Conservation (phyloP, 2,113 vertebrate genomes). For the Epinephelus moara region DNA sequence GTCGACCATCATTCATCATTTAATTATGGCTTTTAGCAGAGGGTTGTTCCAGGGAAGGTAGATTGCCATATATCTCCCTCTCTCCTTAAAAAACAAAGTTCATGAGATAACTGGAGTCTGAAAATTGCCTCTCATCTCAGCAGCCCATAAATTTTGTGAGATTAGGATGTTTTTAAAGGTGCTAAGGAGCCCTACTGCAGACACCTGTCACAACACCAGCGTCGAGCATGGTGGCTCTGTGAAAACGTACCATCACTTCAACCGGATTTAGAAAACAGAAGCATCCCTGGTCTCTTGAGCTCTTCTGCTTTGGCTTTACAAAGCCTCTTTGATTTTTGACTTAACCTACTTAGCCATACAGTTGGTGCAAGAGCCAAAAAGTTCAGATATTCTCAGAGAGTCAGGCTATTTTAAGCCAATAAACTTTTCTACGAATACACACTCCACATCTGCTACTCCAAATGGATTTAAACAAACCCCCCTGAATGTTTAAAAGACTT, state of each 20-base stretch:
- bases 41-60: too few relatives aligned
- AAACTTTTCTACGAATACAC: conserved; percentile 23
- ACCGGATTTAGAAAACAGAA: conserved; percentile 3
- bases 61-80: not conserved
- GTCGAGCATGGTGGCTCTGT: not conserved
- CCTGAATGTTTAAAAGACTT: conserved; percentile 55
- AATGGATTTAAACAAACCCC: conserved; percentile 56
- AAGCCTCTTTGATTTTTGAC: conserved; percentile 4
- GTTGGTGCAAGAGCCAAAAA: not conserved
- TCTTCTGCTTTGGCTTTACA: not conserved
- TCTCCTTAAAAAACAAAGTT: not conserved
- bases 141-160: not conserved
- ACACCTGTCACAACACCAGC: conserved; percentile 54
- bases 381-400: conserved; percentile 36
- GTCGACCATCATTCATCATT: conserved; percentile 33
- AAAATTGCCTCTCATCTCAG: not conserved
- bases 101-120: not conserved
- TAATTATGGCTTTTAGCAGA: conserved; percentile 36
- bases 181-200: not conserved
- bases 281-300: not conserved
- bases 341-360: not conserved
- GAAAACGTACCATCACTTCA: conserved; percentile 2
- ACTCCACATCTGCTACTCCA: conserved; percentile 44
- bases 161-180: conserved; percentile 37
- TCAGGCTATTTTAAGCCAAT: conserved; percentile 21